Percentiles rank a stretch among this genome's conserved stretches.
These are phyloP conservation scores for Phallusia fumigata DNA, from an alignment of 23 tunicate genomes.

Conservation along the genomic window DNA sequence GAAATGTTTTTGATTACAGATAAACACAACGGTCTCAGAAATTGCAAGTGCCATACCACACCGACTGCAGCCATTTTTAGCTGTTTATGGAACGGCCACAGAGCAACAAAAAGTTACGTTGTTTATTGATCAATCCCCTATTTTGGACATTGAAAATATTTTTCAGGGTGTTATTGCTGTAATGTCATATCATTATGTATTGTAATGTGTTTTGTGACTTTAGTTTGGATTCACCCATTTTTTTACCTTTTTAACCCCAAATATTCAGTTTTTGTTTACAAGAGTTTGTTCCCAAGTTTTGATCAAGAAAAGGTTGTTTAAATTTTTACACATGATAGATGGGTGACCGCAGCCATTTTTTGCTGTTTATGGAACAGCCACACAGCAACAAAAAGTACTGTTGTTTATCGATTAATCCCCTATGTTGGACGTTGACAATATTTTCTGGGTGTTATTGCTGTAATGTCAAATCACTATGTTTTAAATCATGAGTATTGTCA, in stretches of 20 bases:
- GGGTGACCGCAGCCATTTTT: background rate
- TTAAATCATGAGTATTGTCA: no score
- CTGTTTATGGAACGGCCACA: background rate
- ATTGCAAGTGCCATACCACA: background rate
- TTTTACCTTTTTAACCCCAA: no score
- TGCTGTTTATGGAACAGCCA: background rate
- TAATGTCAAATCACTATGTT: no score
- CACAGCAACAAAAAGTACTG: background rate
- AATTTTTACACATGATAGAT: no score
- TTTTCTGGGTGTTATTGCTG: no score
- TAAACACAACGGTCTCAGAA: background rate
- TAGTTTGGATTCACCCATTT: no score
- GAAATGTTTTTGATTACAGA: background rate
- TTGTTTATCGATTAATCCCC: background rate
- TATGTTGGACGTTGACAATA: background rate
- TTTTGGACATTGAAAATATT: background rate
- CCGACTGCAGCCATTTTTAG: background rate
- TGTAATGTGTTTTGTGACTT: no score
- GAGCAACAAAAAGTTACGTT: background rate
- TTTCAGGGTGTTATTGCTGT: no score
- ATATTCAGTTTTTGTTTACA: no score
- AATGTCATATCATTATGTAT: no score
- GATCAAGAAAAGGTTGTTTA: no score
- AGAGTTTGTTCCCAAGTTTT: no score
- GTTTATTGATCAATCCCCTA: background rate